Conservation (phyloP, 2,888 invertebrate species). For the Zelleria hepariella region DNA sequence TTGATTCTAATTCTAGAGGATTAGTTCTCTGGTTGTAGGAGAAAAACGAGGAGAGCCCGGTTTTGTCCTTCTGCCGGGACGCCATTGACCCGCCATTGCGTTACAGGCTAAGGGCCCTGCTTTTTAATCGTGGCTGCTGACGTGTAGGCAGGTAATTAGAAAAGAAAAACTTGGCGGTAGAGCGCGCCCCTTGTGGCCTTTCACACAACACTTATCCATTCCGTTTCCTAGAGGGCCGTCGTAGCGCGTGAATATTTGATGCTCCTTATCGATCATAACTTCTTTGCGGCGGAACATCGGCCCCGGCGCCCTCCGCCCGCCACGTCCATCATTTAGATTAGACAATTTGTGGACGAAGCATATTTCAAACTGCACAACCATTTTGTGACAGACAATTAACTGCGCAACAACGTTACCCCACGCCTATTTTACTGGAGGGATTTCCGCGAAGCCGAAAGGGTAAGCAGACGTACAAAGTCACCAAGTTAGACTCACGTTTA, state of each 20-base stretch:
- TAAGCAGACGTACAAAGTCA: no score
- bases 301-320: not conserved
- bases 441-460: no score
- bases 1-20: no score
- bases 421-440: no score
- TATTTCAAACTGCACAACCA: not conserved
- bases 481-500: no score
- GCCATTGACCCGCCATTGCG: no score
- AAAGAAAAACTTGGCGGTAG: slow-evolving; percentile 32
- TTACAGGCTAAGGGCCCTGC: no score
- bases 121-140: no score
- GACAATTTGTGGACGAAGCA: not conserved
- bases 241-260: slow-evolving; percentile 62
- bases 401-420: not conserved
- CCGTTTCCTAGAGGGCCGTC: slow-evolving; percentile 49
- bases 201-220: slow-evolving; percentile 59
- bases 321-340: not conserved
- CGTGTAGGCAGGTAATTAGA: slow-evolving; percentile 38
- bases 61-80: no score
- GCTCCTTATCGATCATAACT: slow-evolving; percentile 65
- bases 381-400: not conserved
- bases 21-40: no score
- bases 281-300: slow-evolving; percentile 39
- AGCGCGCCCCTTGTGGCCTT: slow-evolving; percentile 52
- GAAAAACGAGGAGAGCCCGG: no score